Base-by-base conservation (phyloP, 2,888 invertebrate species). In the Microctonus aethiopoides region DNA sequence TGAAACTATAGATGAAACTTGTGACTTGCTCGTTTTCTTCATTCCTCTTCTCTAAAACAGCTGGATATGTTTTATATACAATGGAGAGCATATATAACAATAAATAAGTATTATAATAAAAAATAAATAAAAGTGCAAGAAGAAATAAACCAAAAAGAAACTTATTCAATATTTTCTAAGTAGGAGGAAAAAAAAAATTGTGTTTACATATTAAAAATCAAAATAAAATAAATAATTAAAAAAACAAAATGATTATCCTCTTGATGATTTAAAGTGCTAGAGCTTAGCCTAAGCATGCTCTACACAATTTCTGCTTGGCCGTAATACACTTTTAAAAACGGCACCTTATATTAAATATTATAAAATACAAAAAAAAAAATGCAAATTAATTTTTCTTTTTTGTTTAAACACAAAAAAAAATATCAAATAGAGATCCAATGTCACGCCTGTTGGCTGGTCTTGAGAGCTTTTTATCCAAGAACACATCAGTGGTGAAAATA, bases 251-350 rank as follows among this genome's bases (percentile, higher is more conserved):
- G 80, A 65, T 75, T 75, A 66, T 77, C 70, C 73, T 76, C 75
- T n/a, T n/a, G 72, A 71, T 75, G 70, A 75, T 78, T 78, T 79
- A 75, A 75, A 67, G 76, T 75, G 78, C 76, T 72, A 75, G 72
- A 75, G 72, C 76, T 77, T 79, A 80, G 71, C 78, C 78, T 78
- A 81, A 78, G 81, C 83, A 83, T 83, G 83, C 83, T 80, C 80
- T 83, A 83, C 80, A 79, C 80, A 83, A 80, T 78, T 81, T 71
- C 77, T 64, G 79, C 77, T 5, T 77, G 80, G 75, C 74, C 78
- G 70, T 75, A 36, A 56, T 57, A 46, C 54, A 59, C 26, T 68
- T 62, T 61, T 16, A 13, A 13, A 52, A 39, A 67, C 60, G 24
- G 51, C 52, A 67, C 51, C 51, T 66, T 20, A 22, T 46, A 41